Conservation (phyloP, 1,140 invertebrate species). For the Drosophila subpulchrella region DNA sequence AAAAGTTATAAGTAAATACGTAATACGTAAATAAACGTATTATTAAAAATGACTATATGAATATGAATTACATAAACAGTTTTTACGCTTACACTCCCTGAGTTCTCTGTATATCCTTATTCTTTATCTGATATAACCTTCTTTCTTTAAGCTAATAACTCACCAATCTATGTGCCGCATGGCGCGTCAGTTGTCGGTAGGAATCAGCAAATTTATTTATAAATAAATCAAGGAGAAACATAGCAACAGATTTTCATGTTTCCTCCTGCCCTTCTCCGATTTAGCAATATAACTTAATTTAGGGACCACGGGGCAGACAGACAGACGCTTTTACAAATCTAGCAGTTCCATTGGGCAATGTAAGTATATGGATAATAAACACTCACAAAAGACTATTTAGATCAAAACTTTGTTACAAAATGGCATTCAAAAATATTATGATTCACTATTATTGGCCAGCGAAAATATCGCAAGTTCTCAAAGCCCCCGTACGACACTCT, state of each 20-base stretch:
- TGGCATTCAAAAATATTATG: constrained; percentile 20
- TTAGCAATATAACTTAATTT: constrained; percentile 73
- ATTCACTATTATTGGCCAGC: constrained; percentile 13
- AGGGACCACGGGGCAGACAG: constrained; percentile 36
- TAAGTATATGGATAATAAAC: constrained; percentile 12
- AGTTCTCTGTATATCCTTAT: no score
- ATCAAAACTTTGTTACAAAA: constrained; percentile 35
- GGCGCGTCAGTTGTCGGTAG: constrained; percentile 15
- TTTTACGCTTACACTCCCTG: no score
- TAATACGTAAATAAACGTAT: no score
- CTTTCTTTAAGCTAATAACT: constrained; percentile 33
- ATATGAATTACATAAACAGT: no score
- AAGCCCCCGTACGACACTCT: constrained; percentile 9
- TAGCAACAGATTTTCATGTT: constrained; percentile 53
- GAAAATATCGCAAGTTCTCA: constrained; percentile 8
- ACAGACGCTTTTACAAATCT: constrained; percentile 43
- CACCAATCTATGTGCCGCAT: constrained; percentile 26
- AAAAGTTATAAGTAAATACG: no score
- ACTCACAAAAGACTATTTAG: constrained; percentile 40
- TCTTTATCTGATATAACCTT: background rate
- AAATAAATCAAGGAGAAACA: constrained; percentile 54
- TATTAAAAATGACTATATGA: no score
- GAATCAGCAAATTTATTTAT: constrained; percentile 59
- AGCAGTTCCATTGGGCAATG: constrained; percentile 7
- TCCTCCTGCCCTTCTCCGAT: constrained; percentile 25